Conservation (phyloP, 2,797 vertebrate genomes). For the Synanceia verrucosa region DNA sequence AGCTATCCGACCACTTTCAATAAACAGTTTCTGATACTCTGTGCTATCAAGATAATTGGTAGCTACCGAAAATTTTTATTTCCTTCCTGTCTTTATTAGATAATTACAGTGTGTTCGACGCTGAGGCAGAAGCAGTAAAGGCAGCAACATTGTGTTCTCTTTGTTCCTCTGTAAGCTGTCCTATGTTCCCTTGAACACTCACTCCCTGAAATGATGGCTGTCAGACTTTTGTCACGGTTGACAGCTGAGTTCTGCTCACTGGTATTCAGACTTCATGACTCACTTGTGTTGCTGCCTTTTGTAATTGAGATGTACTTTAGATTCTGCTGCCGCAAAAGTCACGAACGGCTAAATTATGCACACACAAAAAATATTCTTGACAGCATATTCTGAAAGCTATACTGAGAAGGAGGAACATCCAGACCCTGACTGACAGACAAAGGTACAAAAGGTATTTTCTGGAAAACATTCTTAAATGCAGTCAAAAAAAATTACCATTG, state of each 20-base stretch:
- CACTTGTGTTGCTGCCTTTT: slow-evolving; percentile 57
- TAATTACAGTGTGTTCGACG: slow-evolving; percentile 26
- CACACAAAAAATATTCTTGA: not conserved
- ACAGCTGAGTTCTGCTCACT: slow-evolving; percentile 58
- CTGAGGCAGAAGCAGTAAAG: slow-evolving; percentile 32
- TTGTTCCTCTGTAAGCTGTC: slow-evolving; percentile 55
- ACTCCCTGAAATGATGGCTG: slow-evolving; percentile 39
- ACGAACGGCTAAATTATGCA: slow-evolving; percentile 32
- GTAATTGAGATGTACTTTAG: slow-evolving; percentile 54
- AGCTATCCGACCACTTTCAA: not conserved
- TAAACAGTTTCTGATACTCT: not conserved
- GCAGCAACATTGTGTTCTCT: slow-evolving; percentile 28
- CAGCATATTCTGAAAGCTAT: slow-evolving; percentile 8
- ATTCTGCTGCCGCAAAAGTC: slow-evolving; percentile 26
- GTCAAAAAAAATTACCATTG: not conserved
- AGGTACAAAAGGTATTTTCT: slow-evolving; percentile 13
- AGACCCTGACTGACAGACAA: slow-evolving; percentile 14
- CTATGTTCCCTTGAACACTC: slow-evolving; percentile 27
- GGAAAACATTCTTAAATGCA: not conserved
- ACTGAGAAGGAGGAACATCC: slow-evolving; percentile 13
- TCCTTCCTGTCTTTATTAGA: slow-evolving; percentile 9
- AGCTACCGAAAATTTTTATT: not conserved
- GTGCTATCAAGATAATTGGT: not conserved
- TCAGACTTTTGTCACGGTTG: slow-evolving; percentile 63
- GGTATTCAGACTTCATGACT: slow-evolving; percentile 54